Evolutionary conservation across 2,797 vertebrate species (phyloP).

Genomic region (Alcedo atthis): DNA sequence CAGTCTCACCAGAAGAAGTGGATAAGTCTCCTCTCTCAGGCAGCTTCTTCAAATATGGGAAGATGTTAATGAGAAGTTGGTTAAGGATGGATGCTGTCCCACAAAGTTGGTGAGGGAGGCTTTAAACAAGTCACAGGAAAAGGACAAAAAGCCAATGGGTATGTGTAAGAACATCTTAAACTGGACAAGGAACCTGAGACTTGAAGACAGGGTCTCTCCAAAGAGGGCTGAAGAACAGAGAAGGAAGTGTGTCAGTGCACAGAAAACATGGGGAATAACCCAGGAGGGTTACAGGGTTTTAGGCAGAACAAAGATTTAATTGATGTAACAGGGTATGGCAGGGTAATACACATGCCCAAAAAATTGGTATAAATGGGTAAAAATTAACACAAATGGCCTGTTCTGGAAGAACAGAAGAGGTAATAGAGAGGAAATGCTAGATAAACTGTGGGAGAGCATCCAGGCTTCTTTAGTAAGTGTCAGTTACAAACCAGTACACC

Average conservation of each 20-base stretch:
- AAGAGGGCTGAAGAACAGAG: not conserved
- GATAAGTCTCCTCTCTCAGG: not conserved
- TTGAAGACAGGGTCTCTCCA: not conserved
- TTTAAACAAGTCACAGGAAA: not conserved
- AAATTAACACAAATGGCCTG: slow-evolving; percentile 10
- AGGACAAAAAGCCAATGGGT: not conserved
- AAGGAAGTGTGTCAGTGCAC: not conserved
- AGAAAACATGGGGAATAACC: not conserved
- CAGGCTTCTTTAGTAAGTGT: not conserved
- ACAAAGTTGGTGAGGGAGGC: not conserved
- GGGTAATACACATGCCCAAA: not conserved
- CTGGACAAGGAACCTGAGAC: not conserved
- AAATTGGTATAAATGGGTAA: not conserved
- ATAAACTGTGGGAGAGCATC: not conserved
- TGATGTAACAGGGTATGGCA: not conserved
- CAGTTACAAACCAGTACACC: not conserved
- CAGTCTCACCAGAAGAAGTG: not conserved
- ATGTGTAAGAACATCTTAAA: not conserved
- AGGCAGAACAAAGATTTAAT: not conserved
- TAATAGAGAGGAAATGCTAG: slow-evolving; percentile 40
- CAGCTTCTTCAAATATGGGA: not conserved
- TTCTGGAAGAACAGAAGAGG: slow-evolving; percentile 32
- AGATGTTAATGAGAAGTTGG: not conserved
- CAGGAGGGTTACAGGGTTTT: not conserved
- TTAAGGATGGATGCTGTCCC: not conserved